These are phyloP conservation scores for Triops cancriformis DNA, from an alignment of 1,140 invertebrate genomes.

Conservation along the genomic window DNA sequence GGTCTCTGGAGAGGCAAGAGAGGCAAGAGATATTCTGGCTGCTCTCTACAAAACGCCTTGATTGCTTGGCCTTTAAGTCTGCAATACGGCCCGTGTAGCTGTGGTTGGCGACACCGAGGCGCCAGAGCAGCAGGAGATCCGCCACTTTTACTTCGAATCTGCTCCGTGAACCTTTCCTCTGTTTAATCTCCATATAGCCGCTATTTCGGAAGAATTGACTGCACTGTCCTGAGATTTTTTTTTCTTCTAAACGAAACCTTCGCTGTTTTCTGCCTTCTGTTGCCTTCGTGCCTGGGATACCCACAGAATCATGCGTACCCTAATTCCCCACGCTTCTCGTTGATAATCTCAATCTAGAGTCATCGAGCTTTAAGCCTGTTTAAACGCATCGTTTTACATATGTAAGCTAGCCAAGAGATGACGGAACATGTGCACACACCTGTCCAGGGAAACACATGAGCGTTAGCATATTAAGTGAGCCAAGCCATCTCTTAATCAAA, in stretches of 20 bases:
- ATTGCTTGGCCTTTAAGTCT: slow-evolving; percentile 9
- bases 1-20: not conserved
- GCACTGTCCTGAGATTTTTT: not conserved
- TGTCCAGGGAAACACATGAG: not conserved
- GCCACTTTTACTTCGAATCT: not conserved
- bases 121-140: slow-evolving; percentile 11
- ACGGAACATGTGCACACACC: slow-evolving; percentile 5
- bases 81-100: not conserved
- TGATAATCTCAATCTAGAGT: not conserved
- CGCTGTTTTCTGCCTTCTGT: not conserved
- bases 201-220: not conserved
- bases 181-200: not conserved
- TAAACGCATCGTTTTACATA: not conserved
- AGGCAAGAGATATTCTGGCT: not conserved
- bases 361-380: not conserved
- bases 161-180: not conserved
- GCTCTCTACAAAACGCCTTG: slow-evolving; percentile 1
- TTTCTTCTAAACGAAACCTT: not conserved
- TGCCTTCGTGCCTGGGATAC: not conserved
- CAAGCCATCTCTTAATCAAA: slow-evolving; percentile 6
- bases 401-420: not conserved
- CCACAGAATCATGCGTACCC: not conserved
- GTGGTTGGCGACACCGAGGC: slow-evolving; percentile 11
- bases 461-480: not conserved
- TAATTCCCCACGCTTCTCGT: not conserved